A percentile compares a stretch with the other conserved stretches of the same genome.
Evolutionary conservation across 2,113 vertebrate species (phyloP).

Genomic region (Lota lota): DNA sequence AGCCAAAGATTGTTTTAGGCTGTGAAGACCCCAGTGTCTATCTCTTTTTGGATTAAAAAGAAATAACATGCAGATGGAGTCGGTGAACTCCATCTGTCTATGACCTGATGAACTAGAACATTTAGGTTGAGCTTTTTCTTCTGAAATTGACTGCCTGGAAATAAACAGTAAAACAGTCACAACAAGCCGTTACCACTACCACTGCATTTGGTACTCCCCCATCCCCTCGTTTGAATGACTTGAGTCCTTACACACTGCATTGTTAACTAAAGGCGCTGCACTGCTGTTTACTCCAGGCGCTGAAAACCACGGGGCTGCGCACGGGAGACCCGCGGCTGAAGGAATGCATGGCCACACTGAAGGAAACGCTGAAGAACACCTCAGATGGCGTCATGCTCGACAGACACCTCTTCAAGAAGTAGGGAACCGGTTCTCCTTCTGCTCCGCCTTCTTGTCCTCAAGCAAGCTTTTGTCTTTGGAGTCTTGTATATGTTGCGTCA

Average conservation of each 20-base stretch:
- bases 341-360: slow-evolving; percentile 97
- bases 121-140: no score
- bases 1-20: no score
- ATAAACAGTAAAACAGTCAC: no score
- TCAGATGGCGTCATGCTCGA: slow-evolving; percentile 94
- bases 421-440: slow-evolving; percentile 47
- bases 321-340: slow-evolving; percentile 93
- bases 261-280: neutral
- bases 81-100: no score
- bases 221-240: neutral
- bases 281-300: slow-evolving; percentile 74
- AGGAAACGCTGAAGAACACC: slow-evolving; percentile 87
- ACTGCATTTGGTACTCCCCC: neutral
- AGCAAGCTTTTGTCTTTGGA: neutral
- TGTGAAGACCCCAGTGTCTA: no score
- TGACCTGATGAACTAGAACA: no score
- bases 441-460: neutral
- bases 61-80: no score
- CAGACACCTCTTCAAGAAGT: slow-evolving; percentile 97
- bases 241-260: neutral
- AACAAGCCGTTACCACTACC: no score
- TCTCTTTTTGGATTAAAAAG: no score
- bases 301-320: slow-evolving; percentile 93
- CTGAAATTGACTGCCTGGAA: no score
- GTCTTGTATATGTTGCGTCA: neutral